Evolutionary conservation across 1,140 invertebrate genomes (phyloP).

Genomic region (Contarinia nasturtii): DNA sequence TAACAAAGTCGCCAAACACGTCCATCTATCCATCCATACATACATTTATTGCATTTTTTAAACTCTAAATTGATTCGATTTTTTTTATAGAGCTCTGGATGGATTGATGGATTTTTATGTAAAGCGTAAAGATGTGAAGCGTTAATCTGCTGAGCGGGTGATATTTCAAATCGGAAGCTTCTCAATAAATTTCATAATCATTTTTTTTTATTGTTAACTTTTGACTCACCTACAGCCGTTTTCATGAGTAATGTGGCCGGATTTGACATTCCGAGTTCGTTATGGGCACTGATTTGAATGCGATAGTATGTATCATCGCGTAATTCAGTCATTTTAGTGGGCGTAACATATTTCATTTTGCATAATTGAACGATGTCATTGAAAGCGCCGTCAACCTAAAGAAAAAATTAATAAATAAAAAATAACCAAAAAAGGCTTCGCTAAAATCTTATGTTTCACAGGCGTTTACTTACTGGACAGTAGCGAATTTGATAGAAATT

Average conservation of each 20-base stretch:
- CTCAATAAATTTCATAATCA: too few relatives aligned
- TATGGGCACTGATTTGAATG: conserved; percentile 66
- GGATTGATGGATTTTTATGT: too few relatives aligned
- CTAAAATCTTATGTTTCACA: too few relatives aligned
- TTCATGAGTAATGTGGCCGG: conserved; percentile 55
- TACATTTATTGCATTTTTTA: too few relatives aligned
- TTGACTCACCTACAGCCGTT: conserved; percentile 66
- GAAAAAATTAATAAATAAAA: conserved; percentile 4
- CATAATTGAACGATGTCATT: conserved; percentile 35
- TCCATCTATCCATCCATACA: too few relatives aligned
- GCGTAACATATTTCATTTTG: conserved; percentile 27
- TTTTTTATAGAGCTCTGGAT: too few relatives aligned
- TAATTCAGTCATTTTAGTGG: conserved; percentile 40
- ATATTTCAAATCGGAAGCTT: too few relatives aligned
- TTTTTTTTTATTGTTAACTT: too few relatives aligned
- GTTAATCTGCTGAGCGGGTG: too few relatives aligned
- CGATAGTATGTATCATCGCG: conserved; percentile 58
- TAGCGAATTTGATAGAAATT: conserved; percentile 62
- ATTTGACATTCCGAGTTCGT: conserved; percentile 58
- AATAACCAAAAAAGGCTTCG: not conserved
- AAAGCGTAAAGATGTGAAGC: too few relatives aligned
- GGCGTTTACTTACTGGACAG: conserved; percentile 43
- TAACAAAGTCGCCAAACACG: too few relatives aligned
- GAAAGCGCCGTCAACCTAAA: conserved; percentile 40
- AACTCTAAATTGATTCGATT: too few relatives aligned